Evolutionary conservation across 2,888 invertebrate species (phyloP).

Genomic region (Heliconius ismenius): DNA sequence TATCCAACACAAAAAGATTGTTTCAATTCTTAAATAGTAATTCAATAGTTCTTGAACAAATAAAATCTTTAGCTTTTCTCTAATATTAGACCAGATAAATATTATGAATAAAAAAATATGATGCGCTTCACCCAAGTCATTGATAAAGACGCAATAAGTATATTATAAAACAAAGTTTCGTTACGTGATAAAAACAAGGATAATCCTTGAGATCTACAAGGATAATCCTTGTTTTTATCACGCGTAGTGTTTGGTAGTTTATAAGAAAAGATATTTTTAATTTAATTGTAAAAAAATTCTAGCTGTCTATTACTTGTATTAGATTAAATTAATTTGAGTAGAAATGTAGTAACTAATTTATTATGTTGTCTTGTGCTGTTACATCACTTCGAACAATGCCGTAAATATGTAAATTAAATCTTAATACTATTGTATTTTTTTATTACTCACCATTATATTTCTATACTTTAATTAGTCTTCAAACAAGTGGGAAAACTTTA

Average conservation of each 20-base stretch:
- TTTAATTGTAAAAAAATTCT: constrained; percentile 33
- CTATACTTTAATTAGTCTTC: too few relatives aligned
- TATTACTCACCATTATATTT: neutral
- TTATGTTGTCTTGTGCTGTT: constrained; percentile 45
- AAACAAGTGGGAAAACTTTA: too few relatives aligned
- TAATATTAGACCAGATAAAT: too few relatives aligned
- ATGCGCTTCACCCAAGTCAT: neutral
- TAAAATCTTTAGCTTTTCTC: too few relatives aligned
- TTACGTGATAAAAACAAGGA: constrained; percentile 45
- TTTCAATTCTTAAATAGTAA: too few relatives aligned
- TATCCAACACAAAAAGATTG: too few relatives aligned
- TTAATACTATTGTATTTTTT: constrained; percentile 32
- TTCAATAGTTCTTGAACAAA: too few relatives aligned
- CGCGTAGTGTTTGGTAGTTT: constrained; percentile 33
- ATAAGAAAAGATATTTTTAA: constrained; percentile 34
- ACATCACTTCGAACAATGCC: constrained; percentile 35
- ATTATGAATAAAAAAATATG: neutral
- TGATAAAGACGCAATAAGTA: neutral
- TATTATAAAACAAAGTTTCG: constrained; percentile 38
- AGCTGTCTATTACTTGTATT: constrained; percentile 39
- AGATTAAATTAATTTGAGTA: constrained; percentile 40
- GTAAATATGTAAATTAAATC: constrained; percentile 36
- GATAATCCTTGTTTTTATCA: too few relatives aligned
- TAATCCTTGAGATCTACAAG: too few relatives aligned
- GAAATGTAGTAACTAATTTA: constrained; percentile 45